Evolutionary conservation across 2,113 vertebrate genomes (phyloP).

Genomic region (Spermophilus dauricus): DNA sequence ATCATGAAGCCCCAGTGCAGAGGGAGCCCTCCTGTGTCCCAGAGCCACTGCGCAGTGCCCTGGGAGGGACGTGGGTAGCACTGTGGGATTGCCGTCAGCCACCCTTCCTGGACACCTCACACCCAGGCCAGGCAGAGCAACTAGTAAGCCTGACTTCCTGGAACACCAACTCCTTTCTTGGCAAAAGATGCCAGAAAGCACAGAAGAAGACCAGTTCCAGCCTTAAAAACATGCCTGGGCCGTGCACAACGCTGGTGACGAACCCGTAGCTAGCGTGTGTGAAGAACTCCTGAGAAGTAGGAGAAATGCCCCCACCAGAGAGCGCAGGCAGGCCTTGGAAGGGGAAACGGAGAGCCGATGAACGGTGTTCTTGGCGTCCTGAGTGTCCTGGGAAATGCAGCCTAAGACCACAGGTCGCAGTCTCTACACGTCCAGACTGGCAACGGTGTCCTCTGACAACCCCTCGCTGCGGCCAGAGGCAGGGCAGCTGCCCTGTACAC

Average conservation of each 20-base stretch:
- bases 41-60: background rate
- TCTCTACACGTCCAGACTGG: no score
- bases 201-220: background rate
- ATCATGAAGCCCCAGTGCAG: background rate
- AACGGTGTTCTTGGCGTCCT: background rate
- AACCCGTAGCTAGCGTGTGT: background rate
- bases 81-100: no score
- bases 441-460: background rate
- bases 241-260: background rate
- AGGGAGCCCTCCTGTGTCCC: no score
- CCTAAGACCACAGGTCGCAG: background rate
- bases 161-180: background rate
- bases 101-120: no score
- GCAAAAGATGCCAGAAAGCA: background rate
- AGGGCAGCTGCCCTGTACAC: fast-evolving
- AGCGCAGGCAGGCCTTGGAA: background rate
- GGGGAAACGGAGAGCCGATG: background rate
- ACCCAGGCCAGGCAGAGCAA: background rate
- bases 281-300: background rate
- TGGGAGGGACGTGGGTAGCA: no score
- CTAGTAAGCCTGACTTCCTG: background rate
- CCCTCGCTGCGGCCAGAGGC: background rate
- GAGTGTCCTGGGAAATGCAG: background rate
- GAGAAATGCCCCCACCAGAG: background rate
- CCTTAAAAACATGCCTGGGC: background rate